Evolutionary conservation across 2,888 invertebrate species (phyloP).

Genomic region (Idaea biselata): DNA sequence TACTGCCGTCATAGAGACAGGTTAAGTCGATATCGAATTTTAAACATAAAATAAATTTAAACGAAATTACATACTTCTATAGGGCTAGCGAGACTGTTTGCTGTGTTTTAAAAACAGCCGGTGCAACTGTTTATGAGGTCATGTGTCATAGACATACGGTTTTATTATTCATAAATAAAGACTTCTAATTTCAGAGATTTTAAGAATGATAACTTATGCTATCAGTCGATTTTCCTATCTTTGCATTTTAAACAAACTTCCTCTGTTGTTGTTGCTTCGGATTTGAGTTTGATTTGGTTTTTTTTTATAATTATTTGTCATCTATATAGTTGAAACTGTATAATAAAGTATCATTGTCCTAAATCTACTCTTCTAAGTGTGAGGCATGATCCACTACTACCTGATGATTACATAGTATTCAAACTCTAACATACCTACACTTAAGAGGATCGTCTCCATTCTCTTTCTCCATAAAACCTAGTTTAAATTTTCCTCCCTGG

Average conservation of each 20-base stretch:
- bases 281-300: too few relatives aligned
- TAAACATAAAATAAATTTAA: constrained; percentile 26
- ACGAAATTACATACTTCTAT: constrained; percentile 15
- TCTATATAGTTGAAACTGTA: too few relatives aligned
- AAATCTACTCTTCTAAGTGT: too few relatives aligned
- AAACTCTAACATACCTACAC: too few relatives aligned
- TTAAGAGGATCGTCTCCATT: too few relatives aligned
- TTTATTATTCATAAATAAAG: not conserved
- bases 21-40: constrained; percentile 23
- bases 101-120: constrained; percentile 4
- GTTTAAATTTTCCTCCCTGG: too few relatives aligned
- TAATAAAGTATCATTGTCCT: too few relatives aligned
- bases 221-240: not conserved
- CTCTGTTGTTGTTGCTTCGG: not conserved
- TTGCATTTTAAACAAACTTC: not conserved
- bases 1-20: constrained; percentile 16
- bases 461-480: too few relatives aligned
- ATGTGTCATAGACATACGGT: constrained; percentile 4
- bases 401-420: too few relatives aligned
- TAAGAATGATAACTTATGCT: not conserved
- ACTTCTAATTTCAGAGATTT: not conserved
- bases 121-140: constrained; percentile 13
- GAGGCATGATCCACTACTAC: too few relatives aligned
- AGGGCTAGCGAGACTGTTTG: constrained; percentile 6
- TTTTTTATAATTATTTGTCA: too few relatives aligned